phyloP scores from a whole-genome alignment of 2,113 vertebrate species.

The Mormoops blainvillei region DNA sequence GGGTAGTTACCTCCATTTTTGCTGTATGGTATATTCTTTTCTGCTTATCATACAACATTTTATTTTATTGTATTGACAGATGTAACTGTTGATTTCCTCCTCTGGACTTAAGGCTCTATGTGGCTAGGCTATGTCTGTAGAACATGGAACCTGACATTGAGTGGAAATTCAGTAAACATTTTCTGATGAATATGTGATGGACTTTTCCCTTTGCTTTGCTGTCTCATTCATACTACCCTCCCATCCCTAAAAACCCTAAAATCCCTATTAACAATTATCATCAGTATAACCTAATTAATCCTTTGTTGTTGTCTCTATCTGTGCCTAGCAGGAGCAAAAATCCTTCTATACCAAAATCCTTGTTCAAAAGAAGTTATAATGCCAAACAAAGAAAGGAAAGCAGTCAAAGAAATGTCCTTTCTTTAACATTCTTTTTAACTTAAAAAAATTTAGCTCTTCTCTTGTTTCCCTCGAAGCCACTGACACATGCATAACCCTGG shows the following conservation, averaged over 20 bases:
- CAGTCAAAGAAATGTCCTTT: neutral
- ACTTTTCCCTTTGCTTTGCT: neutral
- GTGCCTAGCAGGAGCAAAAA: neutral
- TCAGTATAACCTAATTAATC: neutral
- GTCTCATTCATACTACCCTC: neutral
- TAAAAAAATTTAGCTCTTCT: neutral
- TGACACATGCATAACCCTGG: conserved; percentile 20
- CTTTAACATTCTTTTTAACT: neutral
- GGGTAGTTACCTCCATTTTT: neutral
- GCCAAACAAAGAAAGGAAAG: neutral
- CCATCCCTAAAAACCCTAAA: neutral
- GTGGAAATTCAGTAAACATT: neutral
- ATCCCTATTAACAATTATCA: neutral
- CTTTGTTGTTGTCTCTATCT: neutral
- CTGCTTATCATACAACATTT: neutral
- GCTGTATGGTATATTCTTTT: neutral
- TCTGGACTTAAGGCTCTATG: neutral
- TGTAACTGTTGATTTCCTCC: neutral
- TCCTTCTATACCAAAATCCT: neutral
- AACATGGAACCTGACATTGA: neutral
- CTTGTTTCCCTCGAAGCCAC: conserved; percentile 39
- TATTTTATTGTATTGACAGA: neutral
- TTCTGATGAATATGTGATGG: neutral
- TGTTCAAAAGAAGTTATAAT: neutral
- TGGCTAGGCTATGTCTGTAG: neutral